Evolutionary conservation across 2,113 vertebrate species (phyloP), one percentile per base, ranked within the genome.

Genomic region (Zosterops japonicus): DNA sequence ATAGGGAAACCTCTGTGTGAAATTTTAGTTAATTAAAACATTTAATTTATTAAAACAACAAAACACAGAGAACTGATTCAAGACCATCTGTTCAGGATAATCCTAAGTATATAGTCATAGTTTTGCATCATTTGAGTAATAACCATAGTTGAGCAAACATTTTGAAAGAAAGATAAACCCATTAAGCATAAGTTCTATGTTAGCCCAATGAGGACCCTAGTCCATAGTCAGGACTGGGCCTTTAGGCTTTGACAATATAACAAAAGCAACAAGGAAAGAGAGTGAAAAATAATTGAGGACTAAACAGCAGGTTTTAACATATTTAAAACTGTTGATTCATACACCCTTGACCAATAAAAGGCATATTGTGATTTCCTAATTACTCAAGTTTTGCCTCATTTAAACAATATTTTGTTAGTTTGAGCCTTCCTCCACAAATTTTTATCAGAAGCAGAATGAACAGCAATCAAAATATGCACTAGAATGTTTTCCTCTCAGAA

Each of bases 41-140:
- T 63, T 11, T 63, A 42, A 93, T 89, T 89, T 82, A 76, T 93
- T 95, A 87, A 79, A 95, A 65, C 47, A 94, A 77, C 46, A 77
- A 83, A 93, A 61, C 67, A 91, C 57, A 68, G 49, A 72, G 78
- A 94, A 72, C 53, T 76, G 84, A 93, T 85, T 89, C 81, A 87
- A 63, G 53, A 55, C 84, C 84, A 94, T 89, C 89, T 97, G 81
- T 53, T 57, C 56, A 39, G 24, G 11, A 52, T 79, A 89, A 89
- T 78, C 19, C 2, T 72, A 84, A 72, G 23, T 65, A 53, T 78
- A 47, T 8, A 69, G 72, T 77, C 24, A 60, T 41, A 69, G 27
- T 49, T 50, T 72, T 86, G 46, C 44, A 83, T 88, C 15, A 74
- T 86, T 70, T 83, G n/a, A 92, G n/a, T 80, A 76, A 94, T 47